Evolutionary conservation across 2,888 invertebrate genomes (phyloP).

Genomic region (Sesia bembeciformis): DNA sequence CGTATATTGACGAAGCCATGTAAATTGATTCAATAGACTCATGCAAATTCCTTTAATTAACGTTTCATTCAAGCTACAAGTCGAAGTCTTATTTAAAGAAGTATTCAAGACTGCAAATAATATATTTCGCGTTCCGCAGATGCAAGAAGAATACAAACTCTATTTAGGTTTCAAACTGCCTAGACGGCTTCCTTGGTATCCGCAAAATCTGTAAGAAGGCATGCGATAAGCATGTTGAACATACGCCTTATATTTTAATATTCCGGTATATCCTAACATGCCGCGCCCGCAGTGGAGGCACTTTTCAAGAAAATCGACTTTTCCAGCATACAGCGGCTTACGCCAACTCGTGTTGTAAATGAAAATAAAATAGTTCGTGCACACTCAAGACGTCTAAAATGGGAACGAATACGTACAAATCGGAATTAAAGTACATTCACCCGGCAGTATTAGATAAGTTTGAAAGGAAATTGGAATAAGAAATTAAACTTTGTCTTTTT

Average conservation of each 20-base stretch:
- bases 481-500: no score
- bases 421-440: background rate
- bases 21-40: background rate
- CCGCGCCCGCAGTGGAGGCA: conserved; percentile 7
- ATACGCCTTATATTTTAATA: conserved; percentile 3
- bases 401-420: background rate
- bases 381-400: background rate
- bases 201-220: conserved; percentile 3
- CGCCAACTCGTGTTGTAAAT: conserved; percentile 18
- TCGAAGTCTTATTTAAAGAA: background rate
- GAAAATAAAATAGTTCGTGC: conserved; percentile 14
- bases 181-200: background rate
- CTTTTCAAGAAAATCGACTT: conserved; percentile 25
- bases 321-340: conserved; percentile 14
- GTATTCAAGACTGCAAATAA: background rate
- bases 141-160: background rate
- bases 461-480: no score
- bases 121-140: background rate
- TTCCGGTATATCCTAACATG: background rate
- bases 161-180: background rate
- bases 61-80: background rate
- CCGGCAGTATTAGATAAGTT: background rate
- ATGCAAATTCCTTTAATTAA: background rate
- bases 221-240: conserved; percentile 13
- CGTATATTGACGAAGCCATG: background rate